phyloP scores from a whole-genome alignment of 37 sponge, comb jelly and placozoan species.

The Halichondria panicea region DNA sequence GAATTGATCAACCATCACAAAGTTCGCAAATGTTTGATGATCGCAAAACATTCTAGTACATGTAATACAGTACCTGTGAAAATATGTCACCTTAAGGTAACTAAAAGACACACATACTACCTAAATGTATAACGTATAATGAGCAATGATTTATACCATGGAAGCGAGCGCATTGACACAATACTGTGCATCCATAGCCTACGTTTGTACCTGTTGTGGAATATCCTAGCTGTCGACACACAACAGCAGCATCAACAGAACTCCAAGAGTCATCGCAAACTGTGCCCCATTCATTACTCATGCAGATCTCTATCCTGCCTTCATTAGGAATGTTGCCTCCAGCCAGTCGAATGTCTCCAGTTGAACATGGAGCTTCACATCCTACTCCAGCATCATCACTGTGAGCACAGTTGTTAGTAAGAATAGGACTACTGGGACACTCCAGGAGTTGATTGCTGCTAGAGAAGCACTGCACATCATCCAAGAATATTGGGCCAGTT shows the following conservation, averaged over 20 bases:
- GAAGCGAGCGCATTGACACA: too few relatives aligned
- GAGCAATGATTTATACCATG: too few relatives aligned
- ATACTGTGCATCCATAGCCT: too few relatives aligned
- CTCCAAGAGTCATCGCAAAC: slow-evolving; percentile 18
- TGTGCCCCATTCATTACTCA: slow-evolving; percentile 28
- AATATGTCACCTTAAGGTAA: too few relatives aligned
- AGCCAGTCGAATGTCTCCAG: slow-evolving; percentile 9
- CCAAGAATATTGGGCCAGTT: slow-evolving; percentile 9
- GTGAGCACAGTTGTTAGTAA: slow-evolving; percentile 4
- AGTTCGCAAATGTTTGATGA: too few relatives aligned
- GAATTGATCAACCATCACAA: too few relatives aligned
- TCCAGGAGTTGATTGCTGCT: not conserved
- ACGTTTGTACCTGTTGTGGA: not conserved
- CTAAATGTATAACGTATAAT: too few relatives aligned
- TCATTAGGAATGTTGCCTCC: slow-evolving; percentile 16
- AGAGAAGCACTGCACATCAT: slow-evolving; percentile 5
- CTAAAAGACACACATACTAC: too few relatives aligned
- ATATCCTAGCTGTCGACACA: slow-evolving; percentile 6
- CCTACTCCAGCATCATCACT: slow-evolving; percentile 8
- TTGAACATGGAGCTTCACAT: slow-evolving; percentile 24
- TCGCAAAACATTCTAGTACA: too few relatives aligned
- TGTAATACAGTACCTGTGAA: too few relatives aligned
- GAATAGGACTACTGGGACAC: slow-evolving; percentile 12
- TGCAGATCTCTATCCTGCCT: slow-evolving; percentile 18
- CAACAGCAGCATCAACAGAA: slow-evolving; percentile 5